A percentile compares a stretch with the other conserved stretches of the same genome.
These are phyloP conservation scores for Nomada lathburiana DNA, from an alignment of 2,888 invertebrate species.

Conservation along the genomic window DNA sequence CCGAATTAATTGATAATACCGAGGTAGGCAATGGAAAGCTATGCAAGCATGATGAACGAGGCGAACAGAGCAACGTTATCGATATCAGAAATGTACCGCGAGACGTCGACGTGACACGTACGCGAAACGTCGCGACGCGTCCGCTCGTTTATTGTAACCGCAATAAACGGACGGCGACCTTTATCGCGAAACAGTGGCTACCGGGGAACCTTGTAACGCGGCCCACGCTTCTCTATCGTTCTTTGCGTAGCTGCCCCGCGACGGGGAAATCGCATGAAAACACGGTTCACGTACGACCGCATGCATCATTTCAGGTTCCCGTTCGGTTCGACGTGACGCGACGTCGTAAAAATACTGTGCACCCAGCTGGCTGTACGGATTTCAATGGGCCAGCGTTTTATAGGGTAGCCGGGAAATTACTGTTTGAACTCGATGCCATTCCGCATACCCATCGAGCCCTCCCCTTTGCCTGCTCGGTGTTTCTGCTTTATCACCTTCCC, in stretches of 20 bases:
- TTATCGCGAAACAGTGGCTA: background rate
- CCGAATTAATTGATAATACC: too few species aligned
- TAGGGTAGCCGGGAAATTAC: conserved; percentile 9
- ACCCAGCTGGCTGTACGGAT: background rate
- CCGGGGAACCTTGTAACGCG: conserved; percentile 23
- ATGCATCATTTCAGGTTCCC: conserved; percentile 46
- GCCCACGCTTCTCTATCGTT: conserved; percentile 4
- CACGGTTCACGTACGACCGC: conserved; percentile 45
- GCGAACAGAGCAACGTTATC: background rate
- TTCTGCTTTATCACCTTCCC: background rate
- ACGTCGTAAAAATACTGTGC: conserved; percentile 37
- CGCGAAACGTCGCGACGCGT: background rate
- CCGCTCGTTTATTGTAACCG: background rate
- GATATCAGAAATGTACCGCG: background rate
- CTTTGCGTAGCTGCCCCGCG: background rate
- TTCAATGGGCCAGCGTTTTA: conserved; percentile 34
- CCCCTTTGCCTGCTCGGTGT: background rate
- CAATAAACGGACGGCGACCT: background rate
- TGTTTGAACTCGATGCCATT: background rate
- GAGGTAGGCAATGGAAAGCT: background rate
- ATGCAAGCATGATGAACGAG: too few species aligned
- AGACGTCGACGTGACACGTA: background rate
- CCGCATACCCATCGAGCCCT: too few species aligned
- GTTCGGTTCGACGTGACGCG: conserved; percentile 25
- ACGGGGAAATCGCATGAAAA: conserved; percentile 34